A percentile compares a stretch with the other conserved stretches of the same genome.
Conservation (phyloP, 2,888 invertebrate genomes). For the Eumerus sabulonum region DNA sequence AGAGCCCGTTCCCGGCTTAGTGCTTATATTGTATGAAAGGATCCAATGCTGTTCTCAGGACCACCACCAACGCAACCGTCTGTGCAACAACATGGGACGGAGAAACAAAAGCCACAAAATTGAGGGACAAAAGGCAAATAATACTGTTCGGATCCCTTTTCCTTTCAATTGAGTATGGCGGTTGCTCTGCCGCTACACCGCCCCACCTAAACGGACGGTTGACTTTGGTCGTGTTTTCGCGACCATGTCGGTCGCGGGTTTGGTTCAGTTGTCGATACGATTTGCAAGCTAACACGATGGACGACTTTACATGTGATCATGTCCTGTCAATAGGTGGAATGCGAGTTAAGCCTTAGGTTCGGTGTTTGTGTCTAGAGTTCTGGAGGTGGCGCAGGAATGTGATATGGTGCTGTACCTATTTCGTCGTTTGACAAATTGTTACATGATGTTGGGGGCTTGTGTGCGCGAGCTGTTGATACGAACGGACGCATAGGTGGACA, state of each 20-base stretch:
- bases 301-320: slow-evolving; percentile 54
- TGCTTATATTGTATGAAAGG: slow-evolving; percentile 27
- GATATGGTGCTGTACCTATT: slow-evolving; percentile 65
- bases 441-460: slow-evolving; percentile 71
- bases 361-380: slow-evolving; percentile 2
- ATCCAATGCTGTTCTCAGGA: slow-evolving; percentile 34
- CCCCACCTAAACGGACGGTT: slow-evolving; percentile 33
- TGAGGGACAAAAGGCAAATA: slow-evolving; percentile 70
- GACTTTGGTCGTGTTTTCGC: slow-evolving; percentile 14
- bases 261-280: slow-evolving; percentile 57
- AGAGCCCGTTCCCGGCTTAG: slow-evolving; percentile 35
- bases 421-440: slow-evolving; percentile 73
- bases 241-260: slow-evolving; percentile 8
- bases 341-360: background rate
- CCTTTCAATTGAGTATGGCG: background rate
- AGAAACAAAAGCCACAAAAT: slow-evolving; percentile 51
- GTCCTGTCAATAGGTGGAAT: slow-evolving; percentile 58
- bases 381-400: slow-evolving; percentile 23
- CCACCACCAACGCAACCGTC: slow-evolving; percentile 69
- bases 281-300: slow-evolving; percentile 64
- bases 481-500: background rate
- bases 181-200: slow-evolving; percentile 21
- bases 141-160: slow-evolving; percentile 70
- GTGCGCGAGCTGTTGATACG: slow-evolving; percentile 46
- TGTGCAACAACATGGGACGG: slow-evolving; percentile 30